Evolutionary conservation across 2,888 invertebrate genomes (phyloP).

Genomic region (Syritta pipiens): DNA sequence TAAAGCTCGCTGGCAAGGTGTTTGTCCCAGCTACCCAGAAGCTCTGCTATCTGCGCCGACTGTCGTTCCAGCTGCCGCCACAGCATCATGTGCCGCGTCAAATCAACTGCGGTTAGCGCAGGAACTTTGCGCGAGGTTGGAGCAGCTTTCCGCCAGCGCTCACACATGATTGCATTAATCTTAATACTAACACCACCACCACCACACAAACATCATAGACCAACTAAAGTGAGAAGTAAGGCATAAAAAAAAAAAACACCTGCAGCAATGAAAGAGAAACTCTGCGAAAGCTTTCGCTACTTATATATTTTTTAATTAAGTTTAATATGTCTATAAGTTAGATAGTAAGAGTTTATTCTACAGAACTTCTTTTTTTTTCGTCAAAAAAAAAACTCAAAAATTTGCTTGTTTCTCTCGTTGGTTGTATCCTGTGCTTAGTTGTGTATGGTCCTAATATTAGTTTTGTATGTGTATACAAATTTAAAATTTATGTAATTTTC

Average conservation of each 20-base stretch:
- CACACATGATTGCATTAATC: slow-evolving; percentile 76
- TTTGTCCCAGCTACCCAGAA: slow-evolving; percentile 81
- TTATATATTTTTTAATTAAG: slow-evolving; percentile 36
- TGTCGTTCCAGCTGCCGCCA: slow-evolving; percentile 71
- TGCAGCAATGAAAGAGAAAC: background rate
- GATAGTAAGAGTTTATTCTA: slow-evolving; percentile 33
- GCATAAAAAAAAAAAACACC: slow-evolving; percentile 12
- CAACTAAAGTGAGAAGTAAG: slow-evolving; percentile 31
- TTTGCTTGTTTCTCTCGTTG: slow-evolving; percentile 39
- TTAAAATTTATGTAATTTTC: slow-evolving; percentile 16
- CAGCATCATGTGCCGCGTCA: slow-evolving; percentile 75
- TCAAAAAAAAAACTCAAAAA: too few relatives aligned
- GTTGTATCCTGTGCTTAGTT: slow-evolving; percentile 47
- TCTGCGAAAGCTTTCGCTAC: slow-evolving; percentile 53
- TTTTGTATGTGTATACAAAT: slow-evolving; percentile 15
- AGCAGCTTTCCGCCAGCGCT: slow-evolving; percentile 80
- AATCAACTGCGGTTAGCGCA: slow-evolving; percentile 79
- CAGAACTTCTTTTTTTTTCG: slow-evolving; percentile 18
- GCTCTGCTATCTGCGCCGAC: slow-evolving; percentile 69
- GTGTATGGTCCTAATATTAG: slow-evolving; percentile 41
- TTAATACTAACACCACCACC: slow-evolving; percentile 18
- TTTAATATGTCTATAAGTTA: slow-evolving; percentile 52
- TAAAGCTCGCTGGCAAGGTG: slow-evolving; percentile 86
- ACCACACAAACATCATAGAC: slow-evolving; percentile 23
- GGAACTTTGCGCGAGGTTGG: slow-evolving; percentile 81